phyloP scores from a whole-genome alignment of 2,888 invertebrate species.

The Lordiphosa andalusiaca region DNA sequence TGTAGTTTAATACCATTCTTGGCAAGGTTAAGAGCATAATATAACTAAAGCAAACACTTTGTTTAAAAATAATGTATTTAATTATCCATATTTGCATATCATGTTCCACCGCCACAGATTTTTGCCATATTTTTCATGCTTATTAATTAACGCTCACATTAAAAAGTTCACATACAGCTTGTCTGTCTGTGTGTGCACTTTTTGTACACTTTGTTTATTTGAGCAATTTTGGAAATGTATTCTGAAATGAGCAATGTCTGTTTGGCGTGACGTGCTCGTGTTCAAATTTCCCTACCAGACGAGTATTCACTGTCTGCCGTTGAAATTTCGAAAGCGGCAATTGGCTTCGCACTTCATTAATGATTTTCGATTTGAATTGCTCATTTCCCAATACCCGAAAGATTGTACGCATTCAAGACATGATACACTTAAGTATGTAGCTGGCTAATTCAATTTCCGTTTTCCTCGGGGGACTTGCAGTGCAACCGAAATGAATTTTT shows the following conservation, averaged over 20 bases:
- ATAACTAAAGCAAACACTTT: no score
- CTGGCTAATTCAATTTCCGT: slow-evolving; percentile 39
- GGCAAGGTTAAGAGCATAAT: no score
- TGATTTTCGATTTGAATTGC: slow-evolving; percentile 12
- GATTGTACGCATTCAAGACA: slow-evolving; percentile 38
- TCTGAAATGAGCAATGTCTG: slow-evolving; percentile 31
- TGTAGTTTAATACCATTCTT: no score
- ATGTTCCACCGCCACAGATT: background rate
- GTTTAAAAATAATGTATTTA: no score
- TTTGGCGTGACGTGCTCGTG: slow-evolving; percentile 26
- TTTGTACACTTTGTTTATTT: slow-evolving; percentile 54
- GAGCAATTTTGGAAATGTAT: slow-evolving; percentile 42
- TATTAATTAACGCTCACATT: slow-evolving; percentile 46
- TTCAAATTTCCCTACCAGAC: slow-evolving; percentile 43
- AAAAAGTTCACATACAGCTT: slow-evolving; percentile 20
- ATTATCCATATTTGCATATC: slow-evolving; percentile 2
- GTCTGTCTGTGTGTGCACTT: background rate
- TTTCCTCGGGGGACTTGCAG: background rate
- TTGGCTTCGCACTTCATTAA: slow-evolving; percentile 72
- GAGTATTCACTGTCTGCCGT: slow-evolving; percentile 31
- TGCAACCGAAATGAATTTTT: slow-evolving; percentile 11
- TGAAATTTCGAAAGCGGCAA: slow-evolving; percentile 50
- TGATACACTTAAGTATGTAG: slow-evolving; percentile 8
- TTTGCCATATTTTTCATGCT: slow-evolving; percentile 10
- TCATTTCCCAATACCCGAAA: slow-evolving; percentile 26